phyloP scores from a whole-genome alignment of 2,797 vertebrate species.

The Phaenicophaeus curvirostris region DNA sequence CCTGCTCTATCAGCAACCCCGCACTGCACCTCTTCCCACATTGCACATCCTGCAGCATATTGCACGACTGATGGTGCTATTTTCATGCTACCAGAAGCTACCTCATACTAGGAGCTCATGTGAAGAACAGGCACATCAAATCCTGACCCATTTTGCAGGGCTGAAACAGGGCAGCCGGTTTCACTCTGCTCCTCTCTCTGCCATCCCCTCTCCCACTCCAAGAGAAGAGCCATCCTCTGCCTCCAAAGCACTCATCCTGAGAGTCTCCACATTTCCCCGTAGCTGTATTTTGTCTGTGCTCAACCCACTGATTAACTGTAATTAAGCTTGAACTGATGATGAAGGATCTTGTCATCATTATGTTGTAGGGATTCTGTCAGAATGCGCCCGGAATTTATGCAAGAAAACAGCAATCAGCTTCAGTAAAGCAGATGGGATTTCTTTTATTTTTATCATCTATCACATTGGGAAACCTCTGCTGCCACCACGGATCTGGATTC shows the following conservation, averaged over 20 bases:
- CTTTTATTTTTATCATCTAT: not conserved
- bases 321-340: constrained; percentile 60
- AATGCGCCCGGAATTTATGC: constrained; percentile 36
- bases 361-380: constrained; percentile 49
- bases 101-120: not conserved
- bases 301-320: constrained; percentile 64
- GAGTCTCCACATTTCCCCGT: constrained; percentile 25
- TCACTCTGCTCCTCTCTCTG: not conserved
- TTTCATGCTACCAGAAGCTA: not conserved
- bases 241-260: constrained; percentile 35
- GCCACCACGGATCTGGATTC: not conserved
- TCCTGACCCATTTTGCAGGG: not conserved
- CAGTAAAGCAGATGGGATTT: not conserved
- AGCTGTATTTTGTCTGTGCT: constrained; percentile 55
- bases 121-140: not conserved
- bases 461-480: constrained; percentile 7
- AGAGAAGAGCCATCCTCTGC: constrained; percentile 13
- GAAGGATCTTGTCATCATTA: constrained; percentile 60
- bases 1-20: not conserved
- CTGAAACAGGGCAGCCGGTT: not conserved
- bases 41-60: not conserved
- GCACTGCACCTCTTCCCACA: accelerated
- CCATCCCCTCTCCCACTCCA: not conserved
- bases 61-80: not conserved
- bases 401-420: constrained; percentile 54